Base-by-base conservation (phyloP, 2,797 vertebrate genomes). In the Diplodus sargus region DNA sequence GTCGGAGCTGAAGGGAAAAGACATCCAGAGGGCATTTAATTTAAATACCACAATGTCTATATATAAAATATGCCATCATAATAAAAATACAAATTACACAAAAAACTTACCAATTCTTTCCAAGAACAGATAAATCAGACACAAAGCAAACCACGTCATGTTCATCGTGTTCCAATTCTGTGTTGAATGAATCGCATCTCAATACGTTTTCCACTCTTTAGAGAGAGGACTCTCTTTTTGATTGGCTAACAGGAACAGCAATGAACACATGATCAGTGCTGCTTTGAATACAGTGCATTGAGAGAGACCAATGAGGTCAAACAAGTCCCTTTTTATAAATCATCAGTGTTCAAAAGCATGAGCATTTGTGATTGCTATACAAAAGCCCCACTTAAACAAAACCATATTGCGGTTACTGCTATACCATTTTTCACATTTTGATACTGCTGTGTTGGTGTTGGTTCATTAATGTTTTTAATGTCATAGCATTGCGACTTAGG, bases 231-330 rank as follows among this genome's bases (percentile, higher is more conserved):
- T 78, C 4, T 12, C 0, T 61, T 0, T 64, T 74, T 83, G 77
- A 88, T 85, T 90, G 87, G 85, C 67, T 53, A 58, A 12, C 2
- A 17, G 58, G 49, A 65, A 64, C 43, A 17, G 34, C 57, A 16
- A 0, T 34, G 34, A 30, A 12, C 42, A 63, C 58, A 2, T 70
- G 53, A 42, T 48, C 47, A 70, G 0, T 58, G 28, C 53, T n/a
- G 1, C 56, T 14, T 72, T 16, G 9, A 30, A 5, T 60, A 13
- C 25, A 51, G 6, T 15, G 28, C 58, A 61, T 58, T 11, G 47
- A 64, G 14, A 47, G 18, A 53, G 43, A 28, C 12, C 12, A 39
- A 34, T 34, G 34, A 34, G 8, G 7, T 34, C 34, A 34, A 34
- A 9, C 34, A 34, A 9, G 8, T 34, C 34, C 8, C 34, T 34